phyloP scores from a whole-genome alignment of 1,140 invertebrate genomes.

The Riptortus pedestris region DNA sequence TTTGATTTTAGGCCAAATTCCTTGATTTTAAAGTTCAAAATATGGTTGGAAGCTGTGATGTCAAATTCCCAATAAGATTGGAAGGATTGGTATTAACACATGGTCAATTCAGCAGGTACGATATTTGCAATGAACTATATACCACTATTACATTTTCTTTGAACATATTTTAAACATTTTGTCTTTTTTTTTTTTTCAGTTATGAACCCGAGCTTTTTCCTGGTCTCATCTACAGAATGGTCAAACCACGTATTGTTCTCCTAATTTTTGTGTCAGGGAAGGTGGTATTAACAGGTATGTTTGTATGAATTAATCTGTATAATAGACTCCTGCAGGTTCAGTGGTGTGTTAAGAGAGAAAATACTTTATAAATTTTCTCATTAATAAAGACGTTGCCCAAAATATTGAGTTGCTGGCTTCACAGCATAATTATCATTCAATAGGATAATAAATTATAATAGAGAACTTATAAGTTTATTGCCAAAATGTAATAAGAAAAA shows the following conservation, averaged over 20 bases:
- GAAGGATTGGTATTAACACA: conserved; percentile 91
- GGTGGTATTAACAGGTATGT: conserved; percentile 81
- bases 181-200: conserved; percentile 35
- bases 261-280: conserved; percentile 99
- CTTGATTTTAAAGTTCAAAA: conserved; percentile 97
- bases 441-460: too few relatives aligned
- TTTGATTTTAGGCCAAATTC: conserved; percentile 70
- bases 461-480: too few relatives aligned
- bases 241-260: conserved; percentile 95
- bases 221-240: conserved; percentile 98
- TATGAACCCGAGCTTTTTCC: conserved; percentile 93
- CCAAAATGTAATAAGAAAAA: too few relatives aligned
- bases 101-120: conserved; percentile 81
- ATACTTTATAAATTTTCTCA: too few relatives aligned
- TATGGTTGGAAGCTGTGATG: conserved; percentile 95
- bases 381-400: too few relatives aligned
- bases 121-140: conserved; percentile 20
- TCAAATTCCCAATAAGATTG: conserved; percentile 92
- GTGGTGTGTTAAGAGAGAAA: too few relatives aligned
- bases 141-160: conserved; percentile 12
- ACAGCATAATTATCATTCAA: too few relatives aligned
- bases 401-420: too few relatives aligned
- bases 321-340: too few relatives aligned
- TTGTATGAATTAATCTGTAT: too few relatives aligned
- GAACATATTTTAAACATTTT: too few relatives aligned